Evolutionary conservation across 2,888 invertebrate species (phyloP), one percentile per base, ranked within the genome.

Genomic region (Xanthia togata): DNA sequence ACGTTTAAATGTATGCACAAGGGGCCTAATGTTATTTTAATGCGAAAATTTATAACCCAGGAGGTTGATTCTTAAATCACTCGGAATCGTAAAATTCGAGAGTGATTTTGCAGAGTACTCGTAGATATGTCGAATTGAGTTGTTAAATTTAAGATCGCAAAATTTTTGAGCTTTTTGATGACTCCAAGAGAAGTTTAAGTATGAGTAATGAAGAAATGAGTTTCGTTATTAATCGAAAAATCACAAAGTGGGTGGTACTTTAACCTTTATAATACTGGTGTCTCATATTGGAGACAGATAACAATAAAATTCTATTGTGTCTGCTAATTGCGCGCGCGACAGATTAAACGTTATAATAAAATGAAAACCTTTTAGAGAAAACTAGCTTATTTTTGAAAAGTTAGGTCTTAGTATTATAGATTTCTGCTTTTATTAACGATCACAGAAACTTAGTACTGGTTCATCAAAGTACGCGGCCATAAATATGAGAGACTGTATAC

Each of bases 1-100:
- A 79, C 70, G 78, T 80, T 80, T 74, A 76, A 81, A 84, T 83
- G 69, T 81, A 82, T 78, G 73, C 82, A 76, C 84, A 87, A 76
- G 74, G 78, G 63, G 86, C 78, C 72, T 86, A 86, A 86, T 81
- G 86, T 86, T 88, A 83, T 85, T 86, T 88, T 86, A 86, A 86
- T 84, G 82, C 79, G 86, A 80, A 88, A 89, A 89, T 87, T 84
- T 89, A 89, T 88, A 82, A 35, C 69, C 41, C 4, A 53, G 41
- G 71, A 53, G 70, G 71, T 75, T 57, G 69, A 83, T 73, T 77
- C 72, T 77, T 72, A 50, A 81, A 81, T 38, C 67, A 44, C 38
- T 76, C 80, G 57, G 47, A 62, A 69, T 84, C 59, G 62, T 83
- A 65, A 76, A 80, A 69, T 80, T 50, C 17, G 55, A 67, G 63